Conservation (phyloP, 2,797 vertebrate genomes). For the Enteromius fasciolatus region DNA sequence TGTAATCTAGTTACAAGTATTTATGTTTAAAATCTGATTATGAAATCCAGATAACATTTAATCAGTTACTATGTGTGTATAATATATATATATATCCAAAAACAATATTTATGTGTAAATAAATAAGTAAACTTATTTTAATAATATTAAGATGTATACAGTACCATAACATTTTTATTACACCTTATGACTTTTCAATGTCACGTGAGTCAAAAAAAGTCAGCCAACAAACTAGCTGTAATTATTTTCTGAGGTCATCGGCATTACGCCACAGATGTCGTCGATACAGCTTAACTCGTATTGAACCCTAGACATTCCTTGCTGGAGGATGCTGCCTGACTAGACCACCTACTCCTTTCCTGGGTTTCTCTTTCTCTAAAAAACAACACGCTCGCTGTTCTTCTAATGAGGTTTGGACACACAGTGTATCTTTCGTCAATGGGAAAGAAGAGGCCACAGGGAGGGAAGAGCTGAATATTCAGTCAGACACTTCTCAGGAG, state of each 20-base stretch:
- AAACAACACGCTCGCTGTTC: constrained; percentile 52
- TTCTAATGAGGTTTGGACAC: constrained; percentile 56
- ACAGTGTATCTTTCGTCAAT: constrained; percentile 56
- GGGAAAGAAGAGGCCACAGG: constrained; percentile 33
- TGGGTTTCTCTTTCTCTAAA: constrained; percentile 28
- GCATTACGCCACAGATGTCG: neutral
- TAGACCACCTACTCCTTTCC: constrained; percentile 39
- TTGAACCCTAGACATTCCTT: neutral
- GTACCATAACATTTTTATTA: neutral
- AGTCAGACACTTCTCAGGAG: constrained; percentile 53
- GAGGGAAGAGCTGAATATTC: constrained; percentile 52
- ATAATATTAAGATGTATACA: neutral
- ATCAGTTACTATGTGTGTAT: no score
- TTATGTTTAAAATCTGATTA: no score
- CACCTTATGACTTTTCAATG: neutral
- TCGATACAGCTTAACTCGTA: neutral
- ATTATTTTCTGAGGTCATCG: neutral
- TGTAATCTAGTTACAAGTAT: no score
- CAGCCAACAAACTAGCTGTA: neutral
- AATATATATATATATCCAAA: no score
- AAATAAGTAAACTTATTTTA: no score
- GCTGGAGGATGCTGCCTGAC: constrained; percentile 16
- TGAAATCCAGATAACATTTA: no score
- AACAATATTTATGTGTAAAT: no score
- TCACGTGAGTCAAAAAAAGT: neutral